phyloP scores from a whole-genome alignment of 2,797 vertebrate species.

The Cacajao melanocephalus region DNA sequence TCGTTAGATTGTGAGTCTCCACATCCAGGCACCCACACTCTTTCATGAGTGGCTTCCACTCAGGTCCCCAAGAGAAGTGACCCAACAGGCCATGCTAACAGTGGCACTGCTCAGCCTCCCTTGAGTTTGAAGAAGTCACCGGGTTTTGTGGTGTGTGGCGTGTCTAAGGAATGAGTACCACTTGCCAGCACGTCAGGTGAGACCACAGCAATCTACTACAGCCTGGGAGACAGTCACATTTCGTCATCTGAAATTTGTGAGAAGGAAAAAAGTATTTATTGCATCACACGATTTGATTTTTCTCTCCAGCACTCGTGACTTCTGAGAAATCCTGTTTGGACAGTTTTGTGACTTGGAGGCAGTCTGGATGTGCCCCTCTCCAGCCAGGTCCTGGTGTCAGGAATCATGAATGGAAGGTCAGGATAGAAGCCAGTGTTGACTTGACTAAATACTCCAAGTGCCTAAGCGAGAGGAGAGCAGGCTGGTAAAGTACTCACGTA shows the following conservation, averaged over 20 bases:
- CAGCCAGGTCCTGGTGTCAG: not conserved
- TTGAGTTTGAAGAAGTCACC: fast-evolving
- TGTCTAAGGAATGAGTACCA: too few species aligned
- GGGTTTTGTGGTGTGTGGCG: fast-evolving
- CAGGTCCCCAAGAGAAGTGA: fast-evolving
- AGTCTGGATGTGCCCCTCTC: not conserved
- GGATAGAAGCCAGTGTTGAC: not conserved
- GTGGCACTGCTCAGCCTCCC: fast-evolving
- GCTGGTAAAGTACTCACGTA: not conserved
- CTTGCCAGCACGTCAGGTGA: not conserved
- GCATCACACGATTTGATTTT: not conserved
- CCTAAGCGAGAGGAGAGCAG: not conserved
- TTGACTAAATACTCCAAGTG: not conserved
- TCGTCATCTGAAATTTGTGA: not conserved
- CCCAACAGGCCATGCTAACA: fast-evolving
- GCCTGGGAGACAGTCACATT: not conserved
- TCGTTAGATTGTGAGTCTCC: not conserved
- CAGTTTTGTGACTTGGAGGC: not conserved
- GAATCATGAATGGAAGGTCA: not conserved
- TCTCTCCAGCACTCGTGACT: not conserved
- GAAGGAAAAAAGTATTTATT: not conserved
- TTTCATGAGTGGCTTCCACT: not conserved
- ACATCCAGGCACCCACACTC: too few species aligned
- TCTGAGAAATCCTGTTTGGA: not conserved
- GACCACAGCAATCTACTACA: not conserved